phyloP scores from a whole-genome alignment of 2,113 vertebrate genomes.

The Mus spicilegus region DNA sequence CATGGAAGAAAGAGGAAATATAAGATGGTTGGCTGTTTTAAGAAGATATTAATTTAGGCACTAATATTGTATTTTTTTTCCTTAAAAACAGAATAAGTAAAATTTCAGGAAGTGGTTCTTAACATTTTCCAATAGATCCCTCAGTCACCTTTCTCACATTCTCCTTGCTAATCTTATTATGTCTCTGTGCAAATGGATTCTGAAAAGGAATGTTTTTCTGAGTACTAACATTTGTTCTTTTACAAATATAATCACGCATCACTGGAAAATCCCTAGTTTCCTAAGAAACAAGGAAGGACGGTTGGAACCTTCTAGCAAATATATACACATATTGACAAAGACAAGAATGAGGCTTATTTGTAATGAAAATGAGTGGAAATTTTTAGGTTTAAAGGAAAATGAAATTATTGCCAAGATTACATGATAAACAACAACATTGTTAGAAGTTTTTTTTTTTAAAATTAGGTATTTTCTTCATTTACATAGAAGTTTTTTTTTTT shows the following conservation, averaged over 20 bases:
- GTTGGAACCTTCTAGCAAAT: not conserved
- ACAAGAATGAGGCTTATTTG: conserved; percentile 45
- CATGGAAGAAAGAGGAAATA: not conserved
- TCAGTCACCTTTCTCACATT: not conserved
- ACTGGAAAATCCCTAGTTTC: not conserved
- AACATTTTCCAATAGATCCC: not conserved
- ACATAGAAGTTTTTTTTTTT: not conserved
- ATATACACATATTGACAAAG: not conserved
- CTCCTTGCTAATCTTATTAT: conserved; percentile 51
- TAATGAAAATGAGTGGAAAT: conserved; percentile 37
- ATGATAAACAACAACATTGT: conserved; percentile 29
- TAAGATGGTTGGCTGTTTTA: not conserved
- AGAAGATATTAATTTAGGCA: conserved; percentile 19
- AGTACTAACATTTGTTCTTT: conserved; percentile 42
- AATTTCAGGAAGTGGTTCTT: conserved; percentile 28
- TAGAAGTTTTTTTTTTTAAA: conserved; percentile 13
- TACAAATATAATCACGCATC: not conserved
- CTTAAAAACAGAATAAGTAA: conserved; percentile 6
- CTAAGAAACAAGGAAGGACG: conserved; percentile 14
- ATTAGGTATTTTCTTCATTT: too few species aligned
- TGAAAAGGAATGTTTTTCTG: not conserved
- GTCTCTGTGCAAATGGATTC: not conserved
- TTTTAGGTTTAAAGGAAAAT: conserved; percentile 57
- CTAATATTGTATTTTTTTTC: not conserved
- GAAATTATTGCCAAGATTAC: conserved; percentile 40